phyloP scores from a whole-genome alignment of 2,797 vertebrate genomes.

The Hozukius guyotensis region DNA sequence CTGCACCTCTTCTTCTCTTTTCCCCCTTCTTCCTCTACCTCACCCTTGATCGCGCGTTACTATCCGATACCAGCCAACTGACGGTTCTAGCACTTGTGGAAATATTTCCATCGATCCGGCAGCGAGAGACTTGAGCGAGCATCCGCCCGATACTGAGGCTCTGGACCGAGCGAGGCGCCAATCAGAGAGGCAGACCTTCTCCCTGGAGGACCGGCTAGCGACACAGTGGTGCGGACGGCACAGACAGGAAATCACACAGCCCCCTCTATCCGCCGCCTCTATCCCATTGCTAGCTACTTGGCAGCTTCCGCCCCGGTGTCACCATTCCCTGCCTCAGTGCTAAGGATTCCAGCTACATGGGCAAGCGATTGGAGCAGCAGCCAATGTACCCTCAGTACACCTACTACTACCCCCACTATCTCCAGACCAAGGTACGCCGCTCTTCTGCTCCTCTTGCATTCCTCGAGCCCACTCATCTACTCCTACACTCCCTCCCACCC shows the following conservation, averaged over 20 bases:
- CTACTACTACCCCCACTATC: conserved; percentile 98
- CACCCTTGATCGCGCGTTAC: conserved; percentile 61
- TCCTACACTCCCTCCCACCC: conserved; percentile 31
- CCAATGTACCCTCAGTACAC: conserved; percentile 99
- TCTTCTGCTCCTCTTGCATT: conserved; percentile 50
- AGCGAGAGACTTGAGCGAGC: conserved; percentile 53
- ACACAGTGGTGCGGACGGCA: conserved; percentile 54
- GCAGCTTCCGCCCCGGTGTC: conserved; percentile 72
- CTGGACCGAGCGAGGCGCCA: conserved; percentile 30
- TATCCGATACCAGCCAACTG: conserved; percentile 39
- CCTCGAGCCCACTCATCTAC: conserved; percentile 49
- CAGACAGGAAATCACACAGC: conserved; percentile 61
- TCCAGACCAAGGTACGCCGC: conserved; percentile 94
- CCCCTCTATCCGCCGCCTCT: conserved; percentile 40
- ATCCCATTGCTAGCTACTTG: conserved; percentile 62
- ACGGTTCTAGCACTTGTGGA: conserved; percentile 67
- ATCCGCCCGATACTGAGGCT: conserved; percentile 41
- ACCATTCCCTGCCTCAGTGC: conserved; percentile 90
- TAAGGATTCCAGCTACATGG: conserved; percentile 99
- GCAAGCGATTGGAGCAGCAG: conserved; percentile 98
- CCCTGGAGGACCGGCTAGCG: conserved; percentile 55
- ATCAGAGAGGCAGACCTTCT: conserved; percentile 55
- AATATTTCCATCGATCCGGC: conserved; percentile 65
- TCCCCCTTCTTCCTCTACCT: conserved; percentile 67
- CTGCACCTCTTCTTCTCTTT: conserved; percentile 65